Base-by-base conservation (phyloP, 1,140 invertebrate species). In the Conus ventricosus region DNA sequence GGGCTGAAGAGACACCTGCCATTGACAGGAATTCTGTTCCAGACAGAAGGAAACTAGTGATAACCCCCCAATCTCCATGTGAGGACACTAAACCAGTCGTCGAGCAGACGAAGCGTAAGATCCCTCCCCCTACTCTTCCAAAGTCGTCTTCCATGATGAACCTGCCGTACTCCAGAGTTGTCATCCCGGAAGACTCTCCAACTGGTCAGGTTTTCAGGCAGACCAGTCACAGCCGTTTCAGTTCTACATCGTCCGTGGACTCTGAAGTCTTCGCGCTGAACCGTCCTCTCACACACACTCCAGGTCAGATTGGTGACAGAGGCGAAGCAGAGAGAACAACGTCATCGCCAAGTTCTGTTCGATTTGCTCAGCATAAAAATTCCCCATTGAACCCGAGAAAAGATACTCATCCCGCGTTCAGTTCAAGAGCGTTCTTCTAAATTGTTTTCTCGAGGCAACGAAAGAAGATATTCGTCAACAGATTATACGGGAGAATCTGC, bases 181-280 rank as follows among this genome's bases (percentile, higher is more conserved):
- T 78, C 7, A 27, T 39, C 11, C 25, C 27, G 39, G 25, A 78
- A 17, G 39, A 78, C 8, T 23, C 39, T 17, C 76, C 27, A 23
- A 78, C 76, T 11, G 76, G 25, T 51, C n/a, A 78, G 76, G 76
- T 78, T n/a, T 78, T 78, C 76, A 51, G 11, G 8, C 25, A 78
- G 76, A 71, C 11, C n/a, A 78, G 25, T 17, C 76, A 78, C 76
- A 39, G 27, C 6, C 25, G 27, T 5, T 51, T 78, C 27, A 39
- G 76, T 51, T 78, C 76, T 39, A 78, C 76, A 25, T 78, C 76
- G 8, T 78, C 76, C 27, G 25, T 78, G 76, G 76, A 78, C 25
- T 78, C 76, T 78, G 76, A 78, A 6, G 76, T 78, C 25, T 27
- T 78, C 27, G 7, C 76, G 8, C 17, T 51, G 76, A 78, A 39